Percentiles rank a stretch among this genome's conserved stretches.
Evolutionary conservation across 2,797 vertebrate species (phyloP).

Genomic region (Peromyscus nudipes): DNA sequence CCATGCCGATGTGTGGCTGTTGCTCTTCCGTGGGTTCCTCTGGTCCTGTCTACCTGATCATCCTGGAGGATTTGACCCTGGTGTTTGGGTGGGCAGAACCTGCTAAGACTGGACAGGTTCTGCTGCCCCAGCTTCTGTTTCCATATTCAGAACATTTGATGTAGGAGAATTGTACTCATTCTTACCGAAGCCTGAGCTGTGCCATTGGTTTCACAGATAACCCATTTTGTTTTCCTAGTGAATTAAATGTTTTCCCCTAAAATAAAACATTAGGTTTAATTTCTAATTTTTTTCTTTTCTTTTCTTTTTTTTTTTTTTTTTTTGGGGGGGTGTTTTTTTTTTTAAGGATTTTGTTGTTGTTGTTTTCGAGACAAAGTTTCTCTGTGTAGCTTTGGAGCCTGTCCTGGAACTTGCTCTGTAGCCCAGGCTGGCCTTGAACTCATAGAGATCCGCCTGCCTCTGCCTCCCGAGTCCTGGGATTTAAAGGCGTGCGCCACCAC

Average conservation of each 20-base stretch:
- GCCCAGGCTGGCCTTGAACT: too few relatives aligned
- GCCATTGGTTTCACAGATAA: conserved; percentile 41
- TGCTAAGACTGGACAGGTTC: not conserved
- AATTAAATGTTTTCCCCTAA: not conserved
- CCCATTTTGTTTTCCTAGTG: conserved; percentile 28
- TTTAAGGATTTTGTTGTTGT: not conserved
- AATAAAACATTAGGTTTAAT: not conserved
- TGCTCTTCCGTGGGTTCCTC: not conserved
- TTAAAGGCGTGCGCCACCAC: too few relatives aligned
- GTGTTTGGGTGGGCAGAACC: not conserved
- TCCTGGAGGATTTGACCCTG: not conserved
- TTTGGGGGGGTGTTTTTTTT: not conserved
- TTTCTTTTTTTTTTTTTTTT: not conserved
- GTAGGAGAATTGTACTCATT: not conserved
- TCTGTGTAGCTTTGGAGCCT: too few relatives aligned
- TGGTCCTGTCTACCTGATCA: not conserved
- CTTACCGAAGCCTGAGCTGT: not conserved
- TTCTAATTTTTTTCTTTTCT: not conserved
- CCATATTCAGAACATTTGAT: not conserved
- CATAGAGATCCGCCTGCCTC: too few relatives aligned
- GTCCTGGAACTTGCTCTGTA: too few relatives aligned
- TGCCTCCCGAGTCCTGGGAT: too few relatives aligned
- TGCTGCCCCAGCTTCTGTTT: conserved; percentile 13
- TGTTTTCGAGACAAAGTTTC: too few relatives aligned
- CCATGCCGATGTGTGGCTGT: not conserved